Conservation (phyloP, 2,113 vertebrate genomes). For the Ptyas mucosa region DNA sequence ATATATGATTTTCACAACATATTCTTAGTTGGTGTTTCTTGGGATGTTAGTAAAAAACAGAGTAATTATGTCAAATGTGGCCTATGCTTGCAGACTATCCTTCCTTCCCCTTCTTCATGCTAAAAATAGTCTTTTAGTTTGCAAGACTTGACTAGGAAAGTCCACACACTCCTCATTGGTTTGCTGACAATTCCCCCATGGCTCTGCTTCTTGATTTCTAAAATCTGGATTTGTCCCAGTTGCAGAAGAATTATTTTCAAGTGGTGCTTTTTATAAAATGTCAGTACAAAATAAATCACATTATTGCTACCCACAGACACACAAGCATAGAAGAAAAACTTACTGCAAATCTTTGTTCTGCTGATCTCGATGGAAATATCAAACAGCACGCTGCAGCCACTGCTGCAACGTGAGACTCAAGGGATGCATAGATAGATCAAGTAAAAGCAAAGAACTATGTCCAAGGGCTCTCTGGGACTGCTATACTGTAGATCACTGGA, state of each 20-base stretch:
- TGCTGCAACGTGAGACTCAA: rapidly evolving
- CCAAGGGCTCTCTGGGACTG: constrained; percentile 11
- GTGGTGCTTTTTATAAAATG: not conserved
- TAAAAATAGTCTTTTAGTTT: not conserved
- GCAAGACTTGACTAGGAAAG: not conserved
- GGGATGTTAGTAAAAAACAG: not conserved
- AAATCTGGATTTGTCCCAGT: not conserved
- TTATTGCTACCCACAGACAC: not conserved
- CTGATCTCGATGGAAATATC: not conserved
- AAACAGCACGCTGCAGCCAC: not conserved
- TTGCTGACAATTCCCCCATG: not conserved
- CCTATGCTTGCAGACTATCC: not conserved
- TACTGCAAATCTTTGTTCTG: not conserved
- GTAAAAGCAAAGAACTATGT: rapidly evolving
- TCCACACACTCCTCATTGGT: not conserved
- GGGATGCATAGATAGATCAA: not conserved
- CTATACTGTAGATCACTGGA: not conserved
- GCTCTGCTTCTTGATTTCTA: not conserved
- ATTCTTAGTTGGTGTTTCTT: not conserved
- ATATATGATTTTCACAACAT: not conserved
- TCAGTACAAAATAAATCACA: not conserved
- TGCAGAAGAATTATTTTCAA: not conserved
- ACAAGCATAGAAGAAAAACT: not conserved
- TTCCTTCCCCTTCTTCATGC: not conserved
- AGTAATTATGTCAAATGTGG: not conserved